Evolutionary conservation across 2,888 invertebrate genomes (phyloP).

Genomic region (Heliconius sara): DNA sequence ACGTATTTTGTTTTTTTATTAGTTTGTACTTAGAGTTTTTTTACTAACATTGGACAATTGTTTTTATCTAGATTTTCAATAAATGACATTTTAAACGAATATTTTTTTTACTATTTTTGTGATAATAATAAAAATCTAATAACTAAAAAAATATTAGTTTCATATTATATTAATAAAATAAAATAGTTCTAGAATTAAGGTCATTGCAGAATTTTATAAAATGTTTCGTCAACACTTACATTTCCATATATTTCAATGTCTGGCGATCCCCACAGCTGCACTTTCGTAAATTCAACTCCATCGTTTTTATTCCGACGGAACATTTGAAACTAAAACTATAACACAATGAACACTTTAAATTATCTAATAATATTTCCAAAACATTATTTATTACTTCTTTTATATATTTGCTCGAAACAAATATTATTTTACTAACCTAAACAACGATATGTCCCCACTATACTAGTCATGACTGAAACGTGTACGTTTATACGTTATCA

Average conservation of each 20-base stretch:
- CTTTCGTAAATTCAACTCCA: constrained; percentile 58
- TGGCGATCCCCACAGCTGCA: constrained; percentile 62
- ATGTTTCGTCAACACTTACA: constrained; percentile 36
- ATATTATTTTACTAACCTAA: constrained; percentile 3
- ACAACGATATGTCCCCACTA: constrained; percentile 20
- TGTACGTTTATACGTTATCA: constrained; percentile 29
- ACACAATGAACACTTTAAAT: constrained; percentile 8
- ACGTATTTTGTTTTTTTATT: neutral
- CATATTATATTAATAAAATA: neutral
- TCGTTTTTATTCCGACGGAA: constrained; percentile 67
- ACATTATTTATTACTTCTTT: neutral
- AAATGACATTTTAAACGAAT: too few species aligned
- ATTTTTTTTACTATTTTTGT: too few species aligned
- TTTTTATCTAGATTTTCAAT: neutral
- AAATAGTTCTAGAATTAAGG: neutral
- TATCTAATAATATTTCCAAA: neutral
- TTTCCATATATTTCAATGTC: constrained; percentile 40
- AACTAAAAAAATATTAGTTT: too few species aligned
- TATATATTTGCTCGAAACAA: neutral
- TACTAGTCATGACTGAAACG: constrained; percentile 36
- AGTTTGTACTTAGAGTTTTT: neutral
- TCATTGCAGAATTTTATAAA: neutral
- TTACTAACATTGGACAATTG: neutral
- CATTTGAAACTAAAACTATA: constrained; percentile 56
- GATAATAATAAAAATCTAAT: too few species aligned